Evolutionary conservation across 2,113 vertebrate species (phyloP).

Genomic region (Hemiscyllium ocellatum): DNA sequence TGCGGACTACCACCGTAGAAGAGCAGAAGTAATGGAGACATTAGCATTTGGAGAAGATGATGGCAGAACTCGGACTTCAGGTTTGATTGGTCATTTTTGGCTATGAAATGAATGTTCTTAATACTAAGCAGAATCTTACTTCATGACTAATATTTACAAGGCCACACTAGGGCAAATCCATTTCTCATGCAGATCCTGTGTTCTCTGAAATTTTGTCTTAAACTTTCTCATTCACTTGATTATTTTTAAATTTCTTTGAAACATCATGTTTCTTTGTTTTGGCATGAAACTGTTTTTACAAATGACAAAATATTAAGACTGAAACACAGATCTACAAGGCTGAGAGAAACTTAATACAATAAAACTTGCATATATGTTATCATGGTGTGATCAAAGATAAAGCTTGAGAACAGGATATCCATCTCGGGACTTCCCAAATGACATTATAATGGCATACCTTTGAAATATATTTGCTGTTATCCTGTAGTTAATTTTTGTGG

Average conservation of each 20-base stretch:
- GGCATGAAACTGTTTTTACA: not conserved
- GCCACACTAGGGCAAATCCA: not conserved
- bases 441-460: not conserved
- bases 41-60: conserved; percentile 79
- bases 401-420: not conserved
- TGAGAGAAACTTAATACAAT: not conserved
- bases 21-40: conserved; percentile 77
- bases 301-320: not conserved
- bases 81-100: conserved; percentile 47
- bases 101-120: conserved; percentile 39
- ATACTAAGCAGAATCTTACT: not conserved
- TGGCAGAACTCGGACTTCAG: conserved; percentile 73
- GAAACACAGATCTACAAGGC: not conserved
- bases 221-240: not conserved
- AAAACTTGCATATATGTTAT: not conserved
- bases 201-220: not conserved
- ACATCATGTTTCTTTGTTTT: too few species aligned
- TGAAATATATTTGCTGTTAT: not conserved
- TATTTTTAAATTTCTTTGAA: not conserved
- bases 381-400: not conserved
- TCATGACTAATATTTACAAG: not conserved
- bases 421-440: not conserved
- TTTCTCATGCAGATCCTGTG: not conserved
- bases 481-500: not conserved
- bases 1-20: conserved; percentile 74